phyloP scores from a whole-genome alignment of 2,113 vertebrate species.

The Neogale vison region DNA sequence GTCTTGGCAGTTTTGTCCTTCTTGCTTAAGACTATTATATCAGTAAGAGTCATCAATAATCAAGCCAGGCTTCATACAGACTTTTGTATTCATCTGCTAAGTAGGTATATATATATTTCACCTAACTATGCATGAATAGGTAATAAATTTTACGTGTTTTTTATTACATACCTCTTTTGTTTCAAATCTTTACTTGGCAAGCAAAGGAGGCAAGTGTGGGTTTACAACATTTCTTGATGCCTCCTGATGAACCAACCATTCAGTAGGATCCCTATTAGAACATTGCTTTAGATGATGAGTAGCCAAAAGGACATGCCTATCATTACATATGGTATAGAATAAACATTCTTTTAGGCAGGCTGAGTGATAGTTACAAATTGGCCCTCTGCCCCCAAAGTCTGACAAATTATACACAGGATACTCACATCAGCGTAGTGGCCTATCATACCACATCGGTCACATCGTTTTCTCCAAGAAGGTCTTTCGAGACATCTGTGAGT shows the following conservation, averaged over 20 bases:
- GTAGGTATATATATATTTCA: background rate
- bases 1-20: background rate
- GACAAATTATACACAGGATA: slow-evolving; percentile 66
- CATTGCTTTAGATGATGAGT: background rate
- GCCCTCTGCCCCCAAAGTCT: background rate
- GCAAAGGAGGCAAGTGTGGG: background rate
- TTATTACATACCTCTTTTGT: slow-evolving; percentile 9
- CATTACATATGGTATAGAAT: background rate
- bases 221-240: background rate
- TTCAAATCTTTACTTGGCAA: background rate
- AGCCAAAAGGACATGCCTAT: background rate
- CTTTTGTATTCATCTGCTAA: background rate
- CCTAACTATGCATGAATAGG: background rate
- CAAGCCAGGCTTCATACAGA: background rate
- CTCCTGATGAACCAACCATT: background rate
- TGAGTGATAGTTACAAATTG: background rate
- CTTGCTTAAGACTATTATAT: background rate
- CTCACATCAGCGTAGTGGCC: slow-evolving; percentile 96
- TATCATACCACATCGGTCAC: slow-evolving; percentile 92
- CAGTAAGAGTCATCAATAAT: slow-evolving; percentile 3
- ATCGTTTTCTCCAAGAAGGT: slow-evolving; percentile 89
- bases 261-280: background rate
- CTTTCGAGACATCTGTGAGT: slow-evolving; percentile 88
- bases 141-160: background rate
- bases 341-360: slow-evolving; percentile 44